A percentile compares a stretch with the other conserved stretches of the same genome.
phyloP scores from a whole-genome alignment of 2,113 vertebrate species.

The Gasterosteus aculeatus region DNA sequence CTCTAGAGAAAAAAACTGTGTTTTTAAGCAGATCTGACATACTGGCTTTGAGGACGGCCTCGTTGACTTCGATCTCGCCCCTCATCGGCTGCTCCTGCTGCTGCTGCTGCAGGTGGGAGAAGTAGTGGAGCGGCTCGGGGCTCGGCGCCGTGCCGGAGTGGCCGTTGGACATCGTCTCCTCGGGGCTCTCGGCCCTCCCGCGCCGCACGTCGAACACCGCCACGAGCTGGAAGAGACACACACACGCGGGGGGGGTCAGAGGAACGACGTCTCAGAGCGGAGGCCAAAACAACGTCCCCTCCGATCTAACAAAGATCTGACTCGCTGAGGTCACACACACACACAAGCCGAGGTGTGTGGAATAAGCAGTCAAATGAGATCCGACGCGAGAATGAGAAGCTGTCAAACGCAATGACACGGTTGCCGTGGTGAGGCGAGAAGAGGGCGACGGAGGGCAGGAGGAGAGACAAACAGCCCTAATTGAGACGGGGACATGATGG shows the following conservation, averaged over 20 bases:
- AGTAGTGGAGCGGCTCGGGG: constrained; percentile 77
- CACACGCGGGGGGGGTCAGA: no score
- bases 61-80: constrained; percentile 93
- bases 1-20: background rate
- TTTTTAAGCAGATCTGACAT: constrained; percentile 56
- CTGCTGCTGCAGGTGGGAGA: constrained; percentile 78
- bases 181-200: constrained; percentile 73
- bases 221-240: constrained; percentile 82
- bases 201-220: constrained; percentile 86
- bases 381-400: constrained; percentile 95
- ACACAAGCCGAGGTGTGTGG: constrained; percentile 39
- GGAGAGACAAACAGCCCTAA: constrained; percentile 67
- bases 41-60: constrained; percentile 90
- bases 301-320: background rate
- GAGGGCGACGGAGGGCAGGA: constrained; percentile 53
- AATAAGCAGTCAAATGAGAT: constrained; percentile 82
- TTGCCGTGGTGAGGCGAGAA: constrained; percentile 63
- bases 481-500: constrained; percentile 68
- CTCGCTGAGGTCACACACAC: background rate
- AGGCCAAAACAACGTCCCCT: constrained; percentile 16
- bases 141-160: constrained; percentile 80
- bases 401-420: constrained; percentile 96
- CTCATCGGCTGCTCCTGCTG: constrained; percentile 83
- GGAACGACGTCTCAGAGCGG: constrained; percentile 14
- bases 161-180: constrained; percentile 75